These are phyloP conservation scores for Pao palembangensis DNA, from an alignment of 2,113 vertebrate species.

Conservation along the genomic window DNA sequence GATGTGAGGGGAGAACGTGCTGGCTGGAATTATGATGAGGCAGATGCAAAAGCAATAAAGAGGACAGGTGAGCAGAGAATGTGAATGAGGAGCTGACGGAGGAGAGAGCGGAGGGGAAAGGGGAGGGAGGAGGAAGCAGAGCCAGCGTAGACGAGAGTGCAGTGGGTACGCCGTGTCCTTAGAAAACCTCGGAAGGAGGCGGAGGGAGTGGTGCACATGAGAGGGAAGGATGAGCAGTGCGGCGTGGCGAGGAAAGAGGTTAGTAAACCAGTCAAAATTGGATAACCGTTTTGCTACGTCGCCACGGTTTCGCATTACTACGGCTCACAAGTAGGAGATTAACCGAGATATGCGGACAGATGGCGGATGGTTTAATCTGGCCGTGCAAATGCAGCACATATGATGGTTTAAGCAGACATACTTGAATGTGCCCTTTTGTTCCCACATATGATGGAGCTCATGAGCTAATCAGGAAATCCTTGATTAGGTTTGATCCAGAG, in stretches of 20 bases:
- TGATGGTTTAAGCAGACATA: slow-evolving; percentile 38
- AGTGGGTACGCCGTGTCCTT: slow-evolving; percentile 60
- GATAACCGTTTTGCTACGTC: slow-evolving; percentile 51
- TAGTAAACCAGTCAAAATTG: slow-evolving; percentile 72
- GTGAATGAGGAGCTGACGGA: slow-evolving; percentile 25
- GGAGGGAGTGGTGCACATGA: slow-evolving; percentile 47
- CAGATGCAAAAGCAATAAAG: slow-evolving; percentile 38
- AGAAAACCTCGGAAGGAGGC: slow-evolving; percentile 59
- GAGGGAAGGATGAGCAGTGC: slow-evolving; percentile 62
- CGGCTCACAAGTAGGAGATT: slow-evolving; percentile 62
- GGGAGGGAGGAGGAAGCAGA: slow-evolving; percentile 3
- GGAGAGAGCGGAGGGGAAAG: slow-evolving; percentile 2
- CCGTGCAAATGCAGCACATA: slow-evolving; percentile 50
- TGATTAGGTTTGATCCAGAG: slow-evolving; percentile 35
- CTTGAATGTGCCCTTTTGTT: slow-evolving; percentile 18
- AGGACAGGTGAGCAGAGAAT: slow-evolving; percentile 11
- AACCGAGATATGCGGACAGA: slow-evolving; percentile 61
- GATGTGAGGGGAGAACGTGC: slow-evolving; percentile 40
- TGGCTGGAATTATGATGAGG: slow-evolving; percentile 24
- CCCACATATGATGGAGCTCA: slow-evolving; percentile 28
- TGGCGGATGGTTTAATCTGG: slow-evolving; percentile 57
- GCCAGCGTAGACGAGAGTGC: slow-evolving; percentile 29
- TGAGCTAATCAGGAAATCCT: slow-evolving; percentile 52
- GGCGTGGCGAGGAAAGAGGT: slow-evolving; percentile 64
- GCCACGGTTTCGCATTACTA: slow-evolving; percentile 50